These are phyloP conservation scores for Montipora capitata DNA, from an alignment of 92 coral and sea anemone species.

Conservation along the genomic window DNA sequence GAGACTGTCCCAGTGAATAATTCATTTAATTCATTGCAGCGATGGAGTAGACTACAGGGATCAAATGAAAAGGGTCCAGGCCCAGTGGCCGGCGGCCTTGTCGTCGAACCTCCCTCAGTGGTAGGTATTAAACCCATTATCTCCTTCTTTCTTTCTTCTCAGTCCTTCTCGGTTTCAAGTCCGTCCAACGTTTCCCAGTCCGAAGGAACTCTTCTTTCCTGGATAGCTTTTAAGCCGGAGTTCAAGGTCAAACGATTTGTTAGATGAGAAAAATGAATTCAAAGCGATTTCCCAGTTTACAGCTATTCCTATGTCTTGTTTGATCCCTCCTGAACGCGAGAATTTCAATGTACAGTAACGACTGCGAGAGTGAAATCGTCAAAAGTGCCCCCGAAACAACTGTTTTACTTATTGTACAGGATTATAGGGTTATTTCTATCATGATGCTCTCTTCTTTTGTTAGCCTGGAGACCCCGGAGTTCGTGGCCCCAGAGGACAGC, in stretches of 20 bases:
- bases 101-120: slow-evolving; percentile 87
- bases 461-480: slow-evolving; percentile 86
- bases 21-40: slow-evolving; percentile 17
- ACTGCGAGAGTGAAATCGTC: background rate
- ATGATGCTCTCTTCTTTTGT: background rate
- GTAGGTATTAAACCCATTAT: slow-evolving; percentile 44
- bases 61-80: slow-evolving; percentile 89
- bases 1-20: background rate
- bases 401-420: background rate
- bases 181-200: too few species aligned
- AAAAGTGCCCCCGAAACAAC: background rate
- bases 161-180: too few species aligned
- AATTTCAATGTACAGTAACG: too few species aligned
- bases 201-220: too few species aligned
- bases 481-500: slow-evolving; percentile 85
- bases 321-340: too few species aligned
- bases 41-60: slow-evolving; percentile 81
- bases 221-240: too few species aligned
- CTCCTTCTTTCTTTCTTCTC: too few species aligned
- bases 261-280: too few species aligned
- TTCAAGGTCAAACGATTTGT: too few species aligned
- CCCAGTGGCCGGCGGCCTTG: slow-evolving; percentile 54
- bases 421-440: background rate
- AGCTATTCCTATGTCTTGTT: too few species aligned
- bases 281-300: too few species aligned